Conservation (phyloP, 64 coral and sea anemone species). For the Pocillopora damicornis region DNA sequence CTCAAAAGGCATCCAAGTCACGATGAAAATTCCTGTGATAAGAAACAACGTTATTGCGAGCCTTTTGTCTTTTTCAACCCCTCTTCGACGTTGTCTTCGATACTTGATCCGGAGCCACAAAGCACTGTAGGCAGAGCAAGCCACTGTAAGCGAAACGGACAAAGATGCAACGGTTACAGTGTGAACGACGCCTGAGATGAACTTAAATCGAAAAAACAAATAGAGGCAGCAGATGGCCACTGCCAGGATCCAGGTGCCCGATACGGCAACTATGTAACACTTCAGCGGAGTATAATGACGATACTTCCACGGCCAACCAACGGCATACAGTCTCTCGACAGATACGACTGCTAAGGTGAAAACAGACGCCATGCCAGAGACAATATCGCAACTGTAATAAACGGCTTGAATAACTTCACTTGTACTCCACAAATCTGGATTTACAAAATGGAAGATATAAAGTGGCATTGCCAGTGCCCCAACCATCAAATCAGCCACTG, state of each 20-base stretch:
- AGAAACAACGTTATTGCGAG: constrained; percentile 11
- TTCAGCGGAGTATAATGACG: constrained; percentile 56
- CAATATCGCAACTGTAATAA: constrained; percentile 70
- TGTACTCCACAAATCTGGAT: background rate
- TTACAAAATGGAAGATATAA: constrained; percentile 55
- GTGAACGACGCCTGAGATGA: constrained; percentile 12
- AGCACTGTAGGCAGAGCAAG: constrained; percentile 1
- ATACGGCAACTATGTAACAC: constrained; percentile 47
- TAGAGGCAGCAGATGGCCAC: constrained; percentile 32
- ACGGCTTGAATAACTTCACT: background rate
- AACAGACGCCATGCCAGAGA: constrained; percentile 76
- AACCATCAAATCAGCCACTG: constrained; percentile 84
- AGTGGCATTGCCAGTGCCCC: constrained; percentile 70
- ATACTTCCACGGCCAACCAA: constrained; percentile 69
- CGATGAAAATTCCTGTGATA: constrained; percentile 18
- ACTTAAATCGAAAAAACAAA: background rate
- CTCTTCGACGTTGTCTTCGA: background rate
- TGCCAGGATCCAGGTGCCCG: constrained; percentile 60
- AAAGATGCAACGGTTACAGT: constrained; percentile 1
- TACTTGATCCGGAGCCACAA: constrained; percentile 8
- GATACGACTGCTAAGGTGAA: constrained; percentile 79
- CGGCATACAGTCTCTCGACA: constrained; percentile 77
- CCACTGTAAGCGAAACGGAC: constrained; percentile 2
- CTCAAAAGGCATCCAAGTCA: constrained; percentile 35
- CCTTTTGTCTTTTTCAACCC: constrained; percentile 22